Evolutionary conservation across 2,888 invertebrate species (phyloP), one percentile per base, ranked within the genome.

Genomic region (Drosophila anomalata): DNA sequence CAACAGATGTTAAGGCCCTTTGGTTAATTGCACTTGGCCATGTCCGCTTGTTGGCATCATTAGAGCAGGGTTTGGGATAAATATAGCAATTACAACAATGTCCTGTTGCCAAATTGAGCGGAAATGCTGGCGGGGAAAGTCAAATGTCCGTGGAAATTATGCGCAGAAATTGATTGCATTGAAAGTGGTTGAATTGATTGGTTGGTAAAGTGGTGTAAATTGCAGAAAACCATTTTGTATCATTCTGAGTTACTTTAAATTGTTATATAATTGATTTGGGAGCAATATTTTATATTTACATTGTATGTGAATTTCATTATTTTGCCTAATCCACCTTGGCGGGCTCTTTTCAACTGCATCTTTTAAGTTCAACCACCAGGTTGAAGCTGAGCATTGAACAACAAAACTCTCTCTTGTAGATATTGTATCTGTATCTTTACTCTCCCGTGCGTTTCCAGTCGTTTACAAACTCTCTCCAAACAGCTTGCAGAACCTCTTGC

Each of bases 81-180:
- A 80, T 76, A 83, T 50, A 65, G 77, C 75, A 87, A 87, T 87
- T 84, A 84, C 63, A 53, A 41, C 60, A 41, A 67, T 77, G 77
- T 82, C 79, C 84, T 84, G 65, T 69, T 78, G 77, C 75, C 84
- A 77, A 82, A 82, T 82, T 84, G 84, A 62, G 81, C 69, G 82
- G 73, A 82, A 81, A 74, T 61, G 77, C 67, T 71, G 63, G 46
- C 36, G 65, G 75, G 75, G 58, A 55, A 68, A 47, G 51, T 12
- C 41, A 17, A 53, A 39, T 22, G 14, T 51, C 31, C 24, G 41
- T 29, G 26, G 31, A 50, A 67, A 42, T 67, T 14, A 14, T 11
- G 17, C n/a, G 7, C 2, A 20, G 31, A 24, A 56, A 36, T 24
- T n/a, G 20, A 41, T n/a, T 2, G 20, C 12, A 36, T 51, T 7